Evolutionary conservation across 2,113 vertebrate genomes (phyloP), one percentile per base, ranked within the genome.

Genomic region (Syngnathus typhle): DNA sequence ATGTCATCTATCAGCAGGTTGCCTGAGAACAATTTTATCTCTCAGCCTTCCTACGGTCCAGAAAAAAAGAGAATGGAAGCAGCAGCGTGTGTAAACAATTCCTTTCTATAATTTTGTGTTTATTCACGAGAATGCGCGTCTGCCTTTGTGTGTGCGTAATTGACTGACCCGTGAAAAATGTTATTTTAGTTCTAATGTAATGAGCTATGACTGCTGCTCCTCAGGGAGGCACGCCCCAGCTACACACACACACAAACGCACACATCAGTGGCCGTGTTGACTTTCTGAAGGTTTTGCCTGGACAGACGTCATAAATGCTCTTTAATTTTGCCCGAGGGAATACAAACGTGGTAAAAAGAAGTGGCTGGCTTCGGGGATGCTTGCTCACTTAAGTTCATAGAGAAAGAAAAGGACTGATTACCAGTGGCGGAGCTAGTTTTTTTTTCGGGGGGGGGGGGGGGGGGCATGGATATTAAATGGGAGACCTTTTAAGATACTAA

Each of bases 201-300:
- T 80, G 82, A 82, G 81, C 85, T 82, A 74, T 88, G 84, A 87
- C 80, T 80, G 79, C 81, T 74, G 27, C 72, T 77, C 83, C 81
- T 63, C 43, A 68, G 83, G 82, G 82, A 75, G 78, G 51, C 76
- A 71, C 82, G 79, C 56, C 65, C 66, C 71, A 70, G 47, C 65
- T 44, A 64, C 76, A 75, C 75, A 70, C 67, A 79, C 75, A 74
- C 69, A 63, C 56, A 69, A 49, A 61, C 47, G 47, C 61, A 32
- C 69, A 55, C 63, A 60, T 78, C 83, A 82, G 47, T 1, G 6
- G 46, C 58, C 74, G 64, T 60, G 65, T 67, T 67, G 63, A 60
- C 21, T 19, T 56, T 76, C 74, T 77, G 65, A 61, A 71, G 64
- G 43, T 68, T 83, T 69, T 58, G 64, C 76, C 63, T 66, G 71